Evolutionary conservation across 1,140 invertebrate species (phyloP), one percentile per base, ranked within the genome.

Genomic region (Leptopilina boulardi): DNA sequence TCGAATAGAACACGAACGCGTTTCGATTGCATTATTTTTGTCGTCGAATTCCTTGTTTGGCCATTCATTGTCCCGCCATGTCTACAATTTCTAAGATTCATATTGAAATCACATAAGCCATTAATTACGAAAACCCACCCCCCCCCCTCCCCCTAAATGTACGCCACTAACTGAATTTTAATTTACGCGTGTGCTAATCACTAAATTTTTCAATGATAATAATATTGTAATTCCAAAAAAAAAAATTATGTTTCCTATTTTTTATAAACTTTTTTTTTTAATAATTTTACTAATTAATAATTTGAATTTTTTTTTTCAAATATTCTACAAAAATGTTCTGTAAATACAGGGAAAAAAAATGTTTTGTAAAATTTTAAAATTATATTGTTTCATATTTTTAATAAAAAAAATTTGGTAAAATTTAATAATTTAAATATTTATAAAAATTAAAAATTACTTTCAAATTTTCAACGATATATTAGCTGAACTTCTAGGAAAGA

Each of bases 1-100:
- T 51, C 15, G 47, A 51, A 51, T 51, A 51, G 47, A 51, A 51
- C 47, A 51, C 47, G 47, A 51, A 51, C 15, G 47, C 47, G 47
- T n/a, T 18, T 51, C n/a, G 47, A 51, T 51, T 51, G n/a, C 47
- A 51, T 47, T 44, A 47, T 47, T 18, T 51, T 51, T 18, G 47
- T 51, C 47, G 15, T 18, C n/a, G 47, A 51, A 51, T 18, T 51
- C 47, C 47, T 51, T 51, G 47, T 51, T 51, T 51, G 47, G 47
- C 47, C 6, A 51, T 51, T 51, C 47, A 51, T 51, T 51, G 47
- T 18, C n/a, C 34, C 34, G 9, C n/a, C 4, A 51, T 44, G 42
- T 15, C 42, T 44, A 1, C 42, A 44, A 44, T 44, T 44, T 44
- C 42, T 44, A 44, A 44, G 41, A 44, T 44, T 44, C 11, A 44